These are phyloP conservation scores for Choloepus hoffmanni DNA, from an alignment of 2,113 vertebrate species.

Conservation along the genomic window DNA sequence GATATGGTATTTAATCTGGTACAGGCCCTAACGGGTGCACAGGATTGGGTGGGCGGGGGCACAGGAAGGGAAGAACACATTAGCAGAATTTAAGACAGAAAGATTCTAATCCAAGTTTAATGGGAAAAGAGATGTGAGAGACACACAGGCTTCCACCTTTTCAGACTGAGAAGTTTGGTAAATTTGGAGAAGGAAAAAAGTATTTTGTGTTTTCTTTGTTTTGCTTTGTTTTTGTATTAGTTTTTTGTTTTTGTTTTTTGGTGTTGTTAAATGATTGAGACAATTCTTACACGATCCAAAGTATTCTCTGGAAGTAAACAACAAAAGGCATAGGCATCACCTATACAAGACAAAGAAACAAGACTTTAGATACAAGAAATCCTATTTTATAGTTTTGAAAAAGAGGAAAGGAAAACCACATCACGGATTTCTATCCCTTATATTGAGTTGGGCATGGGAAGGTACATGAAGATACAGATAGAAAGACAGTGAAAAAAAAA, in stretches of 20 bases:
- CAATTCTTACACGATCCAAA: background rate
- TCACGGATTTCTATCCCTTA: background rate
- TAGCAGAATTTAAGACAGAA: background rate
- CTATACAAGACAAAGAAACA: background rate
- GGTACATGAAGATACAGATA: background rate
- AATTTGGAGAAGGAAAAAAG: slow-evolving; percentile 29
- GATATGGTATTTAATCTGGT: background rate
- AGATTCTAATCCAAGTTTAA: background rate
- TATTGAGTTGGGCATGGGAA: background rate
- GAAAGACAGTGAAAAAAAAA: background rate
- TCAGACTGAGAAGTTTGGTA: background rate
- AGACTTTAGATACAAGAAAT: background rate
- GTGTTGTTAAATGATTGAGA: background rate
- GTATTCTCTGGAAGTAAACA: slow-evolving; percentile 15
- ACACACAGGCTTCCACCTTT: background rate
- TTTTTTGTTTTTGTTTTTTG: background rate
- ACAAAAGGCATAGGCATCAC: background rate
- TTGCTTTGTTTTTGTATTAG: background rate
- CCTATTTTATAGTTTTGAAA: background rate
- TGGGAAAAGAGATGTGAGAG: background rate
- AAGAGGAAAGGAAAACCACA: background rate
- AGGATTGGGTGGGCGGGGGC: background rate
- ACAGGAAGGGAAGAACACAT: no score
- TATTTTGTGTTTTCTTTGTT: background rate
- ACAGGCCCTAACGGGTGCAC: background rate